A percentile compares a stretch with the other conserved stretches of the same genome.
Evolutionary conservation across 1,140 invertebrate genomes (phyloP).

Genomic region (Rhagoletis zephyria): DNA sequence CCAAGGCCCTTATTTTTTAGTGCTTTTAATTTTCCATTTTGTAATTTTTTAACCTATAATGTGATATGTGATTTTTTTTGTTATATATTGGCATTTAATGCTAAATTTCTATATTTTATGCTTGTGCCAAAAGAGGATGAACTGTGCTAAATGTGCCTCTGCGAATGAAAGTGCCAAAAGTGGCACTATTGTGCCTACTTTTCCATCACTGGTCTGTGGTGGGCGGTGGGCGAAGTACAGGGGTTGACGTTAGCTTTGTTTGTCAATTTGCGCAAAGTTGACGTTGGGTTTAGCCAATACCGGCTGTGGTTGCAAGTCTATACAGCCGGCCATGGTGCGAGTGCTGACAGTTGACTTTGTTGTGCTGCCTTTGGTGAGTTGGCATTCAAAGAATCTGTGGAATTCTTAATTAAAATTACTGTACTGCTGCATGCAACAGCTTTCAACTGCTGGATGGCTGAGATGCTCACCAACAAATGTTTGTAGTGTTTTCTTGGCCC

Average conservation of each 20-base stretch:
- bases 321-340: neutral
- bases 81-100: too few relatives aligned
- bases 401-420: conserved; percentile 60
- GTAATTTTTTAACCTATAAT: too few relatives aligned
- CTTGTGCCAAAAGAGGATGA: too few relatives aligned
- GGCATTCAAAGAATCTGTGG: conserved; percentile 58
- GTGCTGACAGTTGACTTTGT: conserved; percentile 42
- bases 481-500: neutral
- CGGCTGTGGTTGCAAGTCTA: conserved; percentile 48
- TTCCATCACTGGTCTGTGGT: neutral
- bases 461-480: neutral
- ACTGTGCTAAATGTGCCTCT: neutral
- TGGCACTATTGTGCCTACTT: too few relatives aligned
- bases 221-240: neutral
- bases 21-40: too few relatives aligned
- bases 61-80: too few relatives aligned
- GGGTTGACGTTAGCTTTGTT: conserved; percentile 4
- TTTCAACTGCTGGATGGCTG: neutral
- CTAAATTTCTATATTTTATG: too few relatives aligned
- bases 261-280: conserved; percentile 36
- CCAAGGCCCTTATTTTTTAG: too few relatives aligned
- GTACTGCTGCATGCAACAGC: conserved; percentile 35
- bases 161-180: too few relatives aligned
- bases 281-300: conserved; percentile 19
- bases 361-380: conserved; percentile 37